These are phyloP conservation scores for Mesaphorura yosii DNA, from an alignment of 1,140 invertebrate species.

Conservation along the genomic window DNA sequence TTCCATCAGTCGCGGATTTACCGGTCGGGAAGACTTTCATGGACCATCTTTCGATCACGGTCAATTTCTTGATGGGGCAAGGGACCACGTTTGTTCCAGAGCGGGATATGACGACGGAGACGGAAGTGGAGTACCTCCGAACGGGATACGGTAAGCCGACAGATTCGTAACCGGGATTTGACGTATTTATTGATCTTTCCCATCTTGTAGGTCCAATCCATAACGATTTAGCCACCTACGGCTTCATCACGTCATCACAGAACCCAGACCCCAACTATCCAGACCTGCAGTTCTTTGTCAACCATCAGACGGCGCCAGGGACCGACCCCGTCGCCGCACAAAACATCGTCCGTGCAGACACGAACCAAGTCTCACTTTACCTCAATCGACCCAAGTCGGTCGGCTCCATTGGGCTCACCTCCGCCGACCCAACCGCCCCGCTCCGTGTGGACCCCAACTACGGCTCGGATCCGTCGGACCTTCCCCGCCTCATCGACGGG, in stretches of 20 bases:
- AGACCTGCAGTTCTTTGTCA: not conserved
- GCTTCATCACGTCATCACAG: not conserved
- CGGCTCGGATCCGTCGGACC: not conserved
- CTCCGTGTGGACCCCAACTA: not conserved
- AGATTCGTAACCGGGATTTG: no score
- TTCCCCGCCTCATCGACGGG: not conserved
- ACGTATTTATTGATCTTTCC: no score
- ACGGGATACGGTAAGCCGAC: not conserved
- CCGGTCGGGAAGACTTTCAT: conserved; percentile 8
- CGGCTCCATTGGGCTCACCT: not conserved
- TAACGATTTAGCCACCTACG: no score
- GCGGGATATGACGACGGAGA: not conserved
- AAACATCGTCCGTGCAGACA: not conserved
- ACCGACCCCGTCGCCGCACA: not conserved
- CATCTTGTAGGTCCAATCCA: no score
- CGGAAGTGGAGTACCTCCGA: not conserved
- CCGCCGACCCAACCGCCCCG: not conserved
- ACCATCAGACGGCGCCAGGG: not conserved
- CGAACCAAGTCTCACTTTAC: not conserved
- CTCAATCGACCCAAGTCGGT: not conserved
- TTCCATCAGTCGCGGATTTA: not conserved
- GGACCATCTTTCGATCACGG: conserved; percentile 5
- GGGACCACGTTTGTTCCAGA: conserved; percentile 1
- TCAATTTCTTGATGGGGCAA: not conserved
- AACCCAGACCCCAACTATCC: not conserved